phyloP scores from a whole-genome alignment of 2,797 vertebrate genomes.

The Champsocephalus gunnari region DNA sequence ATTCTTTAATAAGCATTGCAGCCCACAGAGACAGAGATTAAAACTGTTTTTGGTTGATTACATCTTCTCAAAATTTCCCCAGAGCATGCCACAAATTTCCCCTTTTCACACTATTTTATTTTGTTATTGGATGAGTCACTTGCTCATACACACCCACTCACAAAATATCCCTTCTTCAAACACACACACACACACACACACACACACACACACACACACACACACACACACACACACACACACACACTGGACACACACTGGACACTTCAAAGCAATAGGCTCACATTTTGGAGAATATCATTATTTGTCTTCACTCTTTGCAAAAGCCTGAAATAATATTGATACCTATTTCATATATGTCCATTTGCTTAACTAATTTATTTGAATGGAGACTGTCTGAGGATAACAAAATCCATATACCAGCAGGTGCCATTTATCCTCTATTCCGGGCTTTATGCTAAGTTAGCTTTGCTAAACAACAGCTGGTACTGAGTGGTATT shows the following conservation, averaged over 20 bases:
- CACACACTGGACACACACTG: background rate
- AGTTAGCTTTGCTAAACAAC: background rate
- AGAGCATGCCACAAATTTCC: constrained; percentile 60
- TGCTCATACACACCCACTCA: constrained; percentile 22
- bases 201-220: background rate
- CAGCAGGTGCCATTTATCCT: background rate
- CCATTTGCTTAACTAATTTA: background rate
- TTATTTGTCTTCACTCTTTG: background rate
- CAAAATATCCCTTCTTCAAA: constrained; percentile 11
- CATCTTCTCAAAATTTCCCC: constrained; percentile 64
- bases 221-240: constrained; percentile 1
- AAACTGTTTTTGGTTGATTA: constrained; percentile 26
- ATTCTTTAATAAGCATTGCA: background rate
- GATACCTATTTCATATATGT: background rate
- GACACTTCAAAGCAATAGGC: background rate
- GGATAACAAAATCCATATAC: background rate
- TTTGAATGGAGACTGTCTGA: background rate
- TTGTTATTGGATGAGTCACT: constrained; percentile 47
- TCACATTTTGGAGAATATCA: background rate
- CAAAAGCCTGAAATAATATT: too few relatives aligned
- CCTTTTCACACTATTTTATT: constrained; percentile 22
- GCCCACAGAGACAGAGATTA: constrained; percentile 15
- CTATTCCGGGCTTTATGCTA: background rate
- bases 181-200: constrained; percentile 3
- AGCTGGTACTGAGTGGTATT: background rate